phyloP scores from a whole-genome alignment of 2,888 invertebrate genomes.

The Odontocolon sp. region DNA sequence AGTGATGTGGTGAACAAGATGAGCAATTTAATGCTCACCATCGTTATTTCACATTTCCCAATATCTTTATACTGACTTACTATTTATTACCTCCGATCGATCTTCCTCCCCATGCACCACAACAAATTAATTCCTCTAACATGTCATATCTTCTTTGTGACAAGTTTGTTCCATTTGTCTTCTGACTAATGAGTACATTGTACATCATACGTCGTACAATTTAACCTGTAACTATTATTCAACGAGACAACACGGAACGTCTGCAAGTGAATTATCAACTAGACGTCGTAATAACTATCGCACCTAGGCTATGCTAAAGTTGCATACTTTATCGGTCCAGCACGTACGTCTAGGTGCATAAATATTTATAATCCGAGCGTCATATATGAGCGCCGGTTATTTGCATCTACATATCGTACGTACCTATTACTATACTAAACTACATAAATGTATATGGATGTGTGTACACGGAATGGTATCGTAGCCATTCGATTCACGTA shows the following conservation, averaged over 20 bases:
- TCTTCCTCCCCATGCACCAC: too few species aligned
- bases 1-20: too few species aligned
- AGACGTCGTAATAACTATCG: conserved; percentile 52
- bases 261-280: conserved; percentile 48
- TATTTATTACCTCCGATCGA: too few species aligned
- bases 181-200: too few species aligned
- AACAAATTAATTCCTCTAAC: too few species aligned
- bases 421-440: not conserved
- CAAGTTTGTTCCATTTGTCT: too few species aligned
- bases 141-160: too few species aligned
- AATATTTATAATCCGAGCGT: conserved; percentile 48
- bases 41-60: too few species aligned
- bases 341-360: conserved; percentile 25
- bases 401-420: conserved; percentile 41
- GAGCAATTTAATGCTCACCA: too few species aligned
- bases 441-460: conserved; percentile 7
- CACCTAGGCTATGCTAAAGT: conserved; percentile 15
- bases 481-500: not conserved
- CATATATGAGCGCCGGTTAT: conserved; percentile 38
- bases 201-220: too few species aligned
- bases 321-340: conserved; percentile 49
- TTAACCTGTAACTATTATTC: conserved; percentile 37
- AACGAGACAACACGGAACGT: conserved; percentile 36
- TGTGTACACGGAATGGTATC: not conserved
- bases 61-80: too few species aligned